phyloP scores from a whole-genome alignment of 2,797 vertebrate species.

The Schizothorax lantsangensis region DNA sequence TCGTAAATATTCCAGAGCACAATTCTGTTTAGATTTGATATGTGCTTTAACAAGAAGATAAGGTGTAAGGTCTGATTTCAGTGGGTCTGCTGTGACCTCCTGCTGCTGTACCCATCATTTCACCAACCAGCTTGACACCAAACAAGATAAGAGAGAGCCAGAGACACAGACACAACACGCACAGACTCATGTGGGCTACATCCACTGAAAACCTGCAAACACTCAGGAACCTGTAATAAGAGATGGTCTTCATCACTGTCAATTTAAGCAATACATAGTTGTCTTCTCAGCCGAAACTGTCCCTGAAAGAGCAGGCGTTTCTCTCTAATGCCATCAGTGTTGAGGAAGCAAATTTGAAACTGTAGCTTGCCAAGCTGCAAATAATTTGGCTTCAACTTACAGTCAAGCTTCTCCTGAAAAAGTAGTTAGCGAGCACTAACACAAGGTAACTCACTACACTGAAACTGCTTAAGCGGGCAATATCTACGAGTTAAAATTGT shows the following conservation, averaged over 20 bases:
- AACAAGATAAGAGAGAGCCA: slow-evolving; percentile 77
- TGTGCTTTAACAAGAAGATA: slow-evolving; percentile 71
- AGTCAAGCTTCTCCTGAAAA: background rate
- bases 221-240: slow-evolving; percentile 42
- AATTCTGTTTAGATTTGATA: slow-evolving; percentile 71
- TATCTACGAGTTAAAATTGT: background rate
- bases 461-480: background rate
- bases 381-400: slow-evolving; percentile 16
- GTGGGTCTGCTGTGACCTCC: slow-evolving; percentile 65
- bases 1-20: slow-evolving; percentile 73
- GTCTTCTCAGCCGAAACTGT: slow-evolving; percentile 40
- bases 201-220: slow-evolving; percentile 41
- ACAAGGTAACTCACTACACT: background rate
- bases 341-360: slow-evolving; percentile 17
- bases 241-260: slow-evolving; percentile 49
- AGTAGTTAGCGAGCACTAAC: background rate
- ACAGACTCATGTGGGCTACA: slow-evolving; percentile 39
- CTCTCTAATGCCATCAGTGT: slow-evolving; percentile 26
- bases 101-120: slow-evolving; percentile 71
- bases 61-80: slow-evolving; percentile 68
- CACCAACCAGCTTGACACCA: slow-evolving; percentile 67
- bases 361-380: slow-evolving; percentile 15
- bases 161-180: slow-evolving; percentile 61
- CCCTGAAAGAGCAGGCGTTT: slow-evolving; percentile 30
- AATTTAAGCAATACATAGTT: slow-evolving; percentile 35